Evolutionary conservation across 2,113 vertebrate species (phyloP).

Genomic region (Microcebus jonahi): DNA sequence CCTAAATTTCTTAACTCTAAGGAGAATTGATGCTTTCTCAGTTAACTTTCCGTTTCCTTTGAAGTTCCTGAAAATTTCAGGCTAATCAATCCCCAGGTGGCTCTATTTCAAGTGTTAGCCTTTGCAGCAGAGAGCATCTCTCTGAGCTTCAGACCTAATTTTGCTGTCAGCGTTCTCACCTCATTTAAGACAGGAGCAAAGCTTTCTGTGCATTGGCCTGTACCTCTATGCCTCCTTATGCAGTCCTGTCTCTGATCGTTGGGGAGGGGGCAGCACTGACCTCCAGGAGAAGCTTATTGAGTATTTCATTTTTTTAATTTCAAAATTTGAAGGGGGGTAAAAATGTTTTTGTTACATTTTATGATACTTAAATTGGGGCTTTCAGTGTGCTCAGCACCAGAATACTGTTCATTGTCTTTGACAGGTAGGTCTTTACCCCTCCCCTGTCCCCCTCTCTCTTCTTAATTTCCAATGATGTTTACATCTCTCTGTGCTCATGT

Average conservation of each 20-base stretch:
- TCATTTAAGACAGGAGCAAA: background rate
- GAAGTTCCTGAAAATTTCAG: conserved; percentile 68
- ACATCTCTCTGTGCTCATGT: too few relatives aligned
- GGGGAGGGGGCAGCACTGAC: background rate
- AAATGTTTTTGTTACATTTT: too few relatives aligned
- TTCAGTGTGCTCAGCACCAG: too few relatives aligned
- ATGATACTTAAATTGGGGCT: too few relatives aligned
- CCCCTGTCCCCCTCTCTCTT: too few relatives aligned
- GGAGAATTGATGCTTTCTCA: conserved; percentile 61
- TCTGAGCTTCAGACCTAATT: conserved; percentile 57
- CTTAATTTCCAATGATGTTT: too few relatives aligned
- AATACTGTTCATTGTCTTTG: too few relatives aligned
- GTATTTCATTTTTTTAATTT: background rate
- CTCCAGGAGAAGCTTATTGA: background rate
- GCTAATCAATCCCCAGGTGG: conserved; percentile 68
- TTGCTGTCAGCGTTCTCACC: background rate
- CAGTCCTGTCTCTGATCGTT: background rate
- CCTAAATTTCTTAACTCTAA: conserved; percentile 48
- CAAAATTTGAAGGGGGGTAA: too few relatives aligned
- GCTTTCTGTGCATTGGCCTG: background rate
- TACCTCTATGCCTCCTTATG: too few relatives aligned
- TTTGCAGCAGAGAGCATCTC: conserved; percentile 40
- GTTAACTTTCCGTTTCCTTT: conserved; percentile 61
- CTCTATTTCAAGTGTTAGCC: conserved; percentile 43
- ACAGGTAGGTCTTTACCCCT: too few relatives aligned